Percentiles rank a stretch among this genome's conserved stretches.
Evolutionary conservation across 1,140 invertebrate species (phyloP).

Genomic region (Tigriopus japonicus): DNA sequence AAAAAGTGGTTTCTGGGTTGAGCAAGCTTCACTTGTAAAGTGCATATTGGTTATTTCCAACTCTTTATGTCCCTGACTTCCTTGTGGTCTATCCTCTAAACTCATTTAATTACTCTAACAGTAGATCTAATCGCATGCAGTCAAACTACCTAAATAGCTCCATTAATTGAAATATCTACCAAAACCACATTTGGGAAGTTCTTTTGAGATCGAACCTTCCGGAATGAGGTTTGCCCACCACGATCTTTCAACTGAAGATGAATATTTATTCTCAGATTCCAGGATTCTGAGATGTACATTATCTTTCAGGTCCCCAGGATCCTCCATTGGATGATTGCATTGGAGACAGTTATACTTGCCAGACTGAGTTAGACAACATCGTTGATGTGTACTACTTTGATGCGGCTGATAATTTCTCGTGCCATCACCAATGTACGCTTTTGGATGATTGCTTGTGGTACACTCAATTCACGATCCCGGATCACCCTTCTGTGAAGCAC

Average conservation of each 20-base stretch:
- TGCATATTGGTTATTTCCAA: no score
- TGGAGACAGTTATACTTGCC: not conserved
- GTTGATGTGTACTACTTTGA: not conserved
- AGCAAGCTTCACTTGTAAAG: no score
- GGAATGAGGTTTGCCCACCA: no score
- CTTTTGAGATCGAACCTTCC: no score
- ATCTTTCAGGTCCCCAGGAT: not conserved
- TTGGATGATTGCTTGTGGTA: not conserved
- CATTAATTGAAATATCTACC: no score
- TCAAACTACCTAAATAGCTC: no score
- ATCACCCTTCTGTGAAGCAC: not conserved
- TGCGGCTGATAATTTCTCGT: not conserved
- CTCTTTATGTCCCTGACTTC: no score
- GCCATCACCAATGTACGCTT: not conserved
- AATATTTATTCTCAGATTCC: not conserved
- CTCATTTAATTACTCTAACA: no score
- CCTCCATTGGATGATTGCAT: not conserved
- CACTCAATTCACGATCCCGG: not conserved
- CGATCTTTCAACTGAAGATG: not conserved
- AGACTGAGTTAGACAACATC: not conserved
- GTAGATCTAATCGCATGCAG: no score
- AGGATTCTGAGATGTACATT: not conserved
- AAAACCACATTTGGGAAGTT: no score
- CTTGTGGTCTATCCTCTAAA: no score
- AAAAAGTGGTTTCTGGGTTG: no score